Conservation (phyloP, 2,888 invertebrate species). For the Gari tellinella region DNA sequence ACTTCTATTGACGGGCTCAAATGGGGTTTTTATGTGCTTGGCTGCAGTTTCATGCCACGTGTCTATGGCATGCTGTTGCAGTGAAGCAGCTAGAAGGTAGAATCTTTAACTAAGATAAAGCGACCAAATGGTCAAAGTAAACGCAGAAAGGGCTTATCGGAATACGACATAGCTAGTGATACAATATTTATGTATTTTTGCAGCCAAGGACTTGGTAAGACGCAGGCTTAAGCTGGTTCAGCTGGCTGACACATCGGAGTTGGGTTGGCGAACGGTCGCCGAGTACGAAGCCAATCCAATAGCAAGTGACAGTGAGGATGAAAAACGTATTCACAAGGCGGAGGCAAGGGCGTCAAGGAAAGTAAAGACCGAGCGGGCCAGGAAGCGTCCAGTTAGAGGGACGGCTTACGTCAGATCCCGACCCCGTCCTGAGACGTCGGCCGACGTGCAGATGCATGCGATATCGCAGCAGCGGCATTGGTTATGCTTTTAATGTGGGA, state of each 20-base stretch:
- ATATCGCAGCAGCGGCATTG: too few relatives aligned
- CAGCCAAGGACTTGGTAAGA: too few relatives aligned
- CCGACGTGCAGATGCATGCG: background rate
- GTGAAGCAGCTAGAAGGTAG: too few relatives aligned
- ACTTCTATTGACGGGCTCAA: too few relatives aligned
- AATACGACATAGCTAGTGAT: too few relatives aligned
- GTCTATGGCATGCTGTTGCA: too few relatives aligned
- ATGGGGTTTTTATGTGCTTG: too few relatives aligned
- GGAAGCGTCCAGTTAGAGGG: background rate
- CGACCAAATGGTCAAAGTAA: too few relatives aligned
- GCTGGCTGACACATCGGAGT: constrained; percentile 19
- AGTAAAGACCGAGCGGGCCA: background rate
- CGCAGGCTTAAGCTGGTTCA: constrained; percentile 14
- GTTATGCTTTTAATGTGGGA: constrained; percentile 7
- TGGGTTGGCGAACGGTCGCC: constrained; percentile 18
- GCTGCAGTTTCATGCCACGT: too few relatives aligned
- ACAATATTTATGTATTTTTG: too few relatives aligned
- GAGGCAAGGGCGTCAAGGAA: constrained; percentile 16
- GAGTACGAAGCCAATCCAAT: constrained; percentile 22
- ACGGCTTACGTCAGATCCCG: background rate
- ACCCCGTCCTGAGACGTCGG: background rate
- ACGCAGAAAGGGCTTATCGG: too few relatives aligned
- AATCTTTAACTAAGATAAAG: too few relatives aligned
- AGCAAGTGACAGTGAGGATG: constrained; percentile 24
- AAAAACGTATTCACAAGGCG: constrained; percentile 19